Conservation (phyloP, 2,113 vertebrate genomes). For the Paedocypris sp. region DNA sequence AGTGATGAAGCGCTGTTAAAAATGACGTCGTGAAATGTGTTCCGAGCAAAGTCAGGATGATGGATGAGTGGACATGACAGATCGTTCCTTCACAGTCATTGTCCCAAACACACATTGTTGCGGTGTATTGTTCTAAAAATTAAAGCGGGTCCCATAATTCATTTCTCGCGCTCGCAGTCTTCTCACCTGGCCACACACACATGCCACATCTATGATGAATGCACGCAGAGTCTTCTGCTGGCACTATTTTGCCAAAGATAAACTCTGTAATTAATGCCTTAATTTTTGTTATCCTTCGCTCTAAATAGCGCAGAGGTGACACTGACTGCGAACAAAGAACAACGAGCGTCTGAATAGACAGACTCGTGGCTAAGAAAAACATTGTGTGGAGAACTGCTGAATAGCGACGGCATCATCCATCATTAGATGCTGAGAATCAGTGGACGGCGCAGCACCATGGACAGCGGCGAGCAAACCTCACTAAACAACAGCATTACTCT, state of each 20-base stretch:
- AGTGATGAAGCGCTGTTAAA: not conserved
- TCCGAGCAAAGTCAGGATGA: not conserved
- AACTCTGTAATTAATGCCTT: conserved; percentile 70
- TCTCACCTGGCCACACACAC: conserved; percentile 50
- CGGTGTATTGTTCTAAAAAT: conserved; percentile 12
- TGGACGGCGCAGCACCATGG: conserved; percentile 49
- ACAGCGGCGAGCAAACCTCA: conserved; percentile 37
- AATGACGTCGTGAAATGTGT: not conserved
- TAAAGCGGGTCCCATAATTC: conserved; percentile 44
- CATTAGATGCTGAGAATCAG: conserved; percentile 55
- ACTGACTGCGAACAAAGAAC: conserved; percentile 62
- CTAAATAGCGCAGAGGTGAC: conserved; percentile 68
- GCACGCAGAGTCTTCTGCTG: conserved; percentile 61
- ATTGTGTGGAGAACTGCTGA: conserved; percentile 59
- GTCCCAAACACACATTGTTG: too few species aligned
- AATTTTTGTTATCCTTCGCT: conserved; percentile 67
- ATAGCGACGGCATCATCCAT: conserved; percentile 67
- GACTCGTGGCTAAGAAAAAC: conserved; percentile 58
- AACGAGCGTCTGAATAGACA: conserved; percentile 61
- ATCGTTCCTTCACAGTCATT: too few species aligned
- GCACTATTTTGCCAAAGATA: conserved; percentile 63
- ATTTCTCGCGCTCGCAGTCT: conserved; percentile 55
- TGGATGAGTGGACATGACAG: not conserved
- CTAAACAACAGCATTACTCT: too few species aligned
- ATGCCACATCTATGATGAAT: conserved; percentile 57